These are phyloP conservation scores for Turdus rufiventris DNA, from an alignment of 2,113 vertebrate species.

Conservation along the genomic window DNA sequence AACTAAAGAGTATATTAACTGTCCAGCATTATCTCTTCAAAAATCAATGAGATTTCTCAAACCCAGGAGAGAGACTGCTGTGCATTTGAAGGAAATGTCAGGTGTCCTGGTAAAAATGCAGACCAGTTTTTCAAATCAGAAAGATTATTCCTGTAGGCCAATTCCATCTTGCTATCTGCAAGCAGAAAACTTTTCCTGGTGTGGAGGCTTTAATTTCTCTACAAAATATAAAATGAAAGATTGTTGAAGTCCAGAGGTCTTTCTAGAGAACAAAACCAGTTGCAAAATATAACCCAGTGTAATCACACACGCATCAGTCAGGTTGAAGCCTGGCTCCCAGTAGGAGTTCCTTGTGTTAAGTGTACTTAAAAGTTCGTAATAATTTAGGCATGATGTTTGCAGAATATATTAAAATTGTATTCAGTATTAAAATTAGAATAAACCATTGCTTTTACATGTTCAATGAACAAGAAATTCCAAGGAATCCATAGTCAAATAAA, in stretches of 20 bases:
- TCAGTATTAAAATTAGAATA: neutral
- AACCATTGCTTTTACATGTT: neutral
- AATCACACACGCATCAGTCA: neutral
- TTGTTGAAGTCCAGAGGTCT: neutral
- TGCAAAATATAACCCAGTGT: neutral
- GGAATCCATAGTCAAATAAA: neutral
- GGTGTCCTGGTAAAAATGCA: neutral
- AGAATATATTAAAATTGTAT: neutral
- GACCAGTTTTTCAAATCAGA: neutral
- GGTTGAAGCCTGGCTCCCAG: neutral
- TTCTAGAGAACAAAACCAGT: neutral
- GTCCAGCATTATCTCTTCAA: neutral
- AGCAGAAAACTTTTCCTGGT: neutral
- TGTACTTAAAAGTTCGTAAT: neutral
- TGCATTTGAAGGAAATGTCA: neutral
- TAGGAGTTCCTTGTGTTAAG: neutral
- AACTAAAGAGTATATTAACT: neutral
- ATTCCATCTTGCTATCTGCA: neutral
- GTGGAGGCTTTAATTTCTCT: neutral
- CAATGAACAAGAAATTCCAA: neutral
- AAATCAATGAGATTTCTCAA: neutral
- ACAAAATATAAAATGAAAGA: constrained; percentile 3
- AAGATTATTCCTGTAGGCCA: neutral
- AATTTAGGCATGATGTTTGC: neutral
- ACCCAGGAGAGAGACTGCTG: neutral